These are phyloP conservation scores for Flabesymbios commensalis DNA, from an alignment of 2,888 invertebrate genomes.

Conservation along the genomic window DNA sequence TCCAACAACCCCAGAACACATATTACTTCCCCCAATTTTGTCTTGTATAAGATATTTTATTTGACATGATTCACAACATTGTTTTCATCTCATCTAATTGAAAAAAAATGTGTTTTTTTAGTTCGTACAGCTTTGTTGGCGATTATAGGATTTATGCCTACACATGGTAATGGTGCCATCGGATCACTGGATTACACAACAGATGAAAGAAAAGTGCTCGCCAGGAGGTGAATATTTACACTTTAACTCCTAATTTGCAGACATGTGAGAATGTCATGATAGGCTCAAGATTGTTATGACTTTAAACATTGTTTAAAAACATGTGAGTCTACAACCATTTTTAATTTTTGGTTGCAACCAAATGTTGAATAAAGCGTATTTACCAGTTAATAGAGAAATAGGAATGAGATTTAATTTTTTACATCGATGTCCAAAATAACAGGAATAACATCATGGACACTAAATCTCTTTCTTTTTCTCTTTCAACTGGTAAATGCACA, in stretches of 20 bases:
- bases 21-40: too few relatives aligned
- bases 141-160: constrained; percentile 90
- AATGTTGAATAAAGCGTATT: too few relatives aligned
- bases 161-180: constrained; percentile 85
- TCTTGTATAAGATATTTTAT: too few relatives aligned
- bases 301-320: neutral
- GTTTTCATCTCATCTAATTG: too few relatives aligned
- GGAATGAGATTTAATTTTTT: too few relatives aligned
- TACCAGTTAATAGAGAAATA: too few relatives aligned
- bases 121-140: constrained; percentile 88
- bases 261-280: neutral
- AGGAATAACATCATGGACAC: too few relatives aligned
- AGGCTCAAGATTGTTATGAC: neutral
- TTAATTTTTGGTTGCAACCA: neutral
- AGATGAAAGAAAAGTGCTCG: constrained; percentile 80
- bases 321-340: neutral
- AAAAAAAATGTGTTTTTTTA: constrained; percentile 33
- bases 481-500: too few relatives aligned
- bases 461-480: too few relatives aligned
- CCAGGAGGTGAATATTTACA: constrained; percentile 68
- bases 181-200: constrained; percentile 86
- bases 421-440: too few relatives aligned
- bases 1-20: too few relatives aligned
- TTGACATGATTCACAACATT: too few relatives aligned
- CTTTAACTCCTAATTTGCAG: neutral